These are phyloP conservation scores for Drosophila picticornis DNA, from an alignment of 2,888 invertebrate species.

Conservation along the genomic window DNA sequence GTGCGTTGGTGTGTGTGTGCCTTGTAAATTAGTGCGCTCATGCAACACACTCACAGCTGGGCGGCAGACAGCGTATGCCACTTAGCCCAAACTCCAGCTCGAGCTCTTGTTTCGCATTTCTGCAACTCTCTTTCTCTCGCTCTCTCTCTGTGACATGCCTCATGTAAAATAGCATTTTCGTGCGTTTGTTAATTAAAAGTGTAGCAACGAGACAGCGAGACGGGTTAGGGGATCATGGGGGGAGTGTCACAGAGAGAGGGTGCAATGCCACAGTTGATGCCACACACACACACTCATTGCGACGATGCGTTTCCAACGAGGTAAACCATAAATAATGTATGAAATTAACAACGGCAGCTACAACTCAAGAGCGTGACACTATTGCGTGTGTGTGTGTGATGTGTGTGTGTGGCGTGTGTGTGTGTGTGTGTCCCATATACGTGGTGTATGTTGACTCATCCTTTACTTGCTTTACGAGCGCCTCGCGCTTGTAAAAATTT, in stretches of 20 bases:
- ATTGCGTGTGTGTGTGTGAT: conserved; percentile 1
- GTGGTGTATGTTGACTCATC: conserved; percentile 25
- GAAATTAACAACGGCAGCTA: conserved; percentile 79
- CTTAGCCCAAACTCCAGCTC: conserved; percentile 37
- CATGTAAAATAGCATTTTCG: conserved; percentile 74
- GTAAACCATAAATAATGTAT: conserved; percentile 84
- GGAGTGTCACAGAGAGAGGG: conserved; percentile 31
- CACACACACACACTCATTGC: conserved; percentile 7
- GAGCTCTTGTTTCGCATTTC: background rate
- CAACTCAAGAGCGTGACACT: conserved; percentile 57
- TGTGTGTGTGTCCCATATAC: conserved; percentile 1
- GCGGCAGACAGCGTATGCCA: conserved; percentile 50
- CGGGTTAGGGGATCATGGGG: background rate
- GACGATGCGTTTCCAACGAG: conserved; percentile 78
- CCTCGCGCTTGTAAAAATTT: conserved; percentile 25
- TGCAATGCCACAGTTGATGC: conserved; percentile 44
- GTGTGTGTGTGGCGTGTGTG: background rate
- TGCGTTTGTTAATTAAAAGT: conserved; percentile 81
- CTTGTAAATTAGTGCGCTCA: conserved; percentile 49
- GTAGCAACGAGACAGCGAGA: conserved; percentile 20
- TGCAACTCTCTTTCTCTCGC: background rate
- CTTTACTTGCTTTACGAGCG: conserved; percentile 2
- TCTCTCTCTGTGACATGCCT: conserved; percentile 44
- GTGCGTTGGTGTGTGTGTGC: conserved; percentile 10
- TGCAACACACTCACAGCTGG: conserved; percentile 32